A percentile compares a stretch with the other conserved stretches of the same genome.
phyloP scores from a whole-genome alignment of 1,140 invertebrate species.

The Apis dorsata region DNA sequence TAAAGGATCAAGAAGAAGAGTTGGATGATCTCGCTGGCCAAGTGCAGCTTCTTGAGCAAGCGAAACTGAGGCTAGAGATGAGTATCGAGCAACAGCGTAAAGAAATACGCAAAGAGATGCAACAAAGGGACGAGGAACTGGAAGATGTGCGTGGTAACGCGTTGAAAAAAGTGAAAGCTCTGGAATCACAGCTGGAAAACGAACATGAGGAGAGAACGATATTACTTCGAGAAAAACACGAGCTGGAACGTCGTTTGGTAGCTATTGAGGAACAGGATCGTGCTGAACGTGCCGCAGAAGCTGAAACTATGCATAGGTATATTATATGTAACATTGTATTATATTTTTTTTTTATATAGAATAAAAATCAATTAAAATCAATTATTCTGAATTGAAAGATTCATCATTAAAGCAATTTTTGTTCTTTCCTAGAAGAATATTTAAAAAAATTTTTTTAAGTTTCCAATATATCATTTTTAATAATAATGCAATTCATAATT shows the following conservation, averaged over 20 bases:
- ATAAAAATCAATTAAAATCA: too few species aligned
- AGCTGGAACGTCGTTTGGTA: slow-evolving; percentile 91
- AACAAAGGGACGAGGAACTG: slow-evolving; percentile 94
- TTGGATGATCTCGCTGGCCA: slow-evolving; percentile 96
- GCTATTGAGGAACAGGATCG: slow-evolving; percentile 87
- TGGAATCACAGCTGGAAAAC: slow-evolving; percentile 94
- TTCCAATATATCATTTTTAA: neutral
- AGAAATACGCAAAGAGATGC: slow-evolving; percentile 91
- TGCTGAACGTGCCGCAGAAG: slow-evolving; percentile 84
- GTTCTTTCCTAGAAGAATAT: too few species aligned
- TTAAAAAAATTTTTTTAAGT: too few species aligned
- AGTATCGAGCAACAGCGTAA: slow-evolving; percentile 94
- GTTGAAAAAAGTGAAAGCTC: slow-evolving; percentile 94
- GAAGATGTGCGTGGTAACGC: slow-evolving; percentile 93
- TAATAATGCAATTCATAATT: neutral
- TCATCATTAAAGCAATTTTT: too few species aligned
- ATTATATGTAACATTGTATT: neutral
- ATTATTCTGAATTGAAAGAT: too few species aligned
- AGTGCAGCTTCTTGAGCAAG: slow-evolving; percentile 91
- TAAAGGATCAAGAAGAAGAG: slow-evolving; percentile 96
- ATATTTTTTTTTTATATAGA: neutral
- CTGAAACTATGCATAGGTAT: slow-evolving; percentile 77
- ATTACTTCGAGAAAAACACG: slow-evolving; percentile 92
- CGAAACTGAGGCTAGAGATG: slow-evolving; percentile 95
- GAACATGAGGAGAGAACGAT: slow-evolving; percentile 95